Evolutionary conservation across 2,888 invertebrate genomes (phyloP).

Genomic region (Disparrhopalites patrizii): DNA sequence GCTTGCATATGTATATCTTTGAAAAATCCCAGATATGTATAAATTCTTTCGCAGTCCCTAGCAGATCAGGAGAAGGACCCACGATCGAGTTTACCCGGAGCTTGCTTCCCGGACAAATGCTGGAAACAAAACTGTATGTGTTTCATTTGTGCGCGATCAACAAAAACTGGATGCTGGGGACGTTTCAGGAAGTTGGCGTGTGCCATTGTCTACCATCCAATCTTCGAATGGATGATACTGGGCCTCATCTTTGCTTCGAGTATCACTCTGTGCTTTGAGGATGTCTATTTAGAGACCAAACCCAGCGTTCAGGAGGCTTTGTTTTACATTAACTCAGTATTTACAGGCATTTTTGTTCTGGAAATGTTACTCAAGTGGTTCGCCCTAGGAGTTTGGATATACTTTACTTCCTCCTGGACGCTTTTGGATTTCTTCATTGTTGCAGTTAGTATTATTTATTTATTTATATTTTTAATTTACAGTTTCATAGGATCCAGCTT

Average conservation of each 20-base stretch:
- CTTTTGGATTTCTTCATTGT: slow-evolving; percentile 94
- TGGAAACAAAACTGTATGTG: slow-evolving; percentile 41
- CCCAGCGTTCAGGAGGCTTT: background rate
- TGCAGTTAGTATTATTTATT: too few relatives aligned
- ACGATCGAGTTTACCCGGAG: background rate
- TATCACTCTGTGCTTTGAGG: slow-evolving; percentile 91
- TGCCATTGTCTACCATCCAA: slow-evolving; percentile 59
- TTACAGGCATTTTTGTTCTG: slow-evolving; percentile 83
- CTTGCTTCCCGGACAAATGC: slow-evolving; percentile 41
- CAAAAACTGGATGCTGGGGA: slow-evolving; percentile 14
- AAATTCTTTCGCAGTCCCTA: background rate
- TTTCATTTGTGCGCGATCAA: slow-evolving; percentile 12
- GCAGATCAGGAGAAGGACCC: slow-evolving; percentile 2
- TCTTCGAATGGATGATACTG: slow-evolving; percentile 91
- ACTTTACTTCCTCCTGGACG: slow-evolving; percentile 96
- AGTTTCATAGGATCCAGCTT: background rate
- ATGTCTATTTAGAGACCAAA: slow-evolving; percentile 85
- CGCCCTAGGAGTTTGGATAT: slow-evolving; percentile 88
- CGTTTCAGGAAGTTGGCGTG: background rate
- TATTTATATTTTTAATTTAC: too few relatives aligned
- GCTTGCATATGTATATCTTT: too few relatives aligned
- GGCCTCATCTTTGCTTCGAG: slow-evolving; percentile 90
- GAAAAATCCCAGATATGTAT: background rate
- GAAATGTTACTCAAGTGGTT: slow-evolving; percentile 97
- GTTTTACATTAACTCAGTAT: slow-evolving; percentile 72